A percentile compares a stretch with the other conserved stretches of the same genome.
Conservation (phyloP, 2,888 invertebrate genomes). For the Brenthis hecate region DNA sequence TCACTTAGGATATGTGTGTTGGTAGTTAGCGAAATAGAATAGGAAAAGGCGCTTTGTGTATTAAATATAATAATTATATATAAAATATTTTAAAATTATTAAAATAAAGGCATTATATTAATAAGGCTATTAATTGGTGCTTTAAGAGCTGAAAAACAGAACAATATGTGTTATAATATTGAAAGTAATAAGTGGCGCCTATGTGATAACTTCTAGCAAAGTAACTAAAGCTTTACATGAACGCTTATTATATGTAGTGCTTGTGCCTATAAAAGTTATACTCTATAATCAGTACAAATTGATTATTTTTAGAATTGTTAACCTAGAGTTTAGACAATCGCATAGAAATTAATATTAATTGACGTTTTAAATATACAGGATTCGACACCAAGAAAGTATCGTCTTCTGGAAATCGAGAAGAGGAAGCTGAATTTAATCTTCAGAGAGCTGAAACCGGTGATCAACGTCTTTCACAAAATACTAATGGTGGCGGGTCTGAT, state of each 20-base stretch:
- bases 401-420: constrained; percentile 77
- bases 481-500: constrained; percentile 77
- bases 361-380: constrained; percentile 56
- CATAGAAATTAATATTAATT: constrained; percentile 1
- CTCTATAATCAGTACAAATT: too few species aligned
- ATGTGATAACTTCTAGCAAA: constrained; percentile 12
- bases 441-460: constrained; percentile 87
- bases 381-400: constrained; percentile 85
- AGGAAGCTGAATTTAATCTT: constrained; percentile 87
- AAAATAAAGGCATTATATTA: not conserved
- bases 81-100: not conserved
- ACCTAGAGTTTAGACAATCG: not conserved
- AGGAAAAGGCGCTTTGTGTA: constrained; percentile 4
- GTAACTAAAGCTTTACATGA: constrained; percentile 22
- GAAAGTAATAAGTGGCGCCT: constrained; percentile 1
- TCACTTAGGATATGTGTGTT: not conserved
- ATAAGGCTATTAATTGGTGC: constrained; percentile 1
- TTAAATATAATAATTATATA: constrained; percentile 5
- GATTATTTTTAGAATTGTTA: too few species aligned
- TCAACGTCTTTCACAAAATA: constrained; percentile 65
- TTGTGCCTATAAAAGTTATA: constrained; percentile 10
- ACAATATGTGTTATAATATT: not conserved
- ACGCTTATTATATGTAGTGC: constrained; percentile 30
- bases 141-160: not conserved
- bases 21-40: not conserved